A percentile compares a stretch with the other conserved stretches of the same genome.
These are phyloP conservation scores for Myioborus miniatus DNA, from an alignment of 2,797 vertebrate genomes.

Conservation along the genomic window DNA sequence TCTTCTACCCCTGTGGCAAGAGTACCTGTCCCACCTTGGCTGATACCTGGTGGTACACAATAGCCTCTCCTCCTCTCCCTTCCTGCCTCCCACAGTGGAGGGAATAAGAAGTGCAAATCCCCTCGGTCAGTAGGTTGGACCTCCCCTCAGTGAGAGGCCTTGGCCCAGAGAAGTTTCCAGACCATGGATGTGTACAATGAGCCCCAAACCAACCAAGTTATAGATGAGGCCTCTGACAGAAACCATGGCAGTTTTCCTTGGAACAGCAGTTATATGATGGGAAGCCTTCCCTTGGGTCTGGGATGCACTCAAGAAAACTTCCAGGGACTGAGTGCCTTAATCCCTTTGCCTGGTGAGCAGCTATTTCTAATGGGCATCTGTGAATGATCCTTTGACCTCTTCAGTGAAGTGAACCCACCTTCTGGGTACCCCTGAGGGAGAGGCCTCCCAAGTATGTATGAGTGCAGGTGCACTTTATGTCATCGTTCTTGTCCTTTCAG, in stretches of 20 bases:
- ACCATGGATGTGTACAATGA: not conserved
- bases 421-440: not conserved
- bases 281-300: not conserved
- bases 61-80: not conserved
- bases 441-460: not conserved
- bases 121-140: not conserved
- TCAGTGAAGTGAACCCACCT: accelerated
- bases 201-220: not conserved
- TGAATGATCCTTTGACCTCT: not conserved
- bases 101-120: not conserved
- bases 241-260: not conserved
- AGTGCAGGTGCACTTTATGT: not conserved
- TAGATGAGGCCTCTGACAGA: not conserved
- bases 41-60: not conserved
- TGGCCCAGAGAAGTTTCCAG: accelerated
- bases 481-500: not conserved
- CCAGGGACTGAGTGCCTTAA: not conserved
- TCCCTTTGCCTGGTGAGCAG: not conserved
- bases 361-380: not conserved
- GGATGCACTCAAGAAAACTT: not conserved
- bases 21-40: not conserved
- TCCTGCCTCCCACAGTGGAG: not conserved
- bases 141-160: not conserved
- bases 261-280: not conserved
- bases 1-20: not conserved